Evolutionary conservation across 2,113 vertebrate genomes (phyloP), one percentile per base, ranked within the genome.

Genomic region (Actenoides hombroni): DNA sequence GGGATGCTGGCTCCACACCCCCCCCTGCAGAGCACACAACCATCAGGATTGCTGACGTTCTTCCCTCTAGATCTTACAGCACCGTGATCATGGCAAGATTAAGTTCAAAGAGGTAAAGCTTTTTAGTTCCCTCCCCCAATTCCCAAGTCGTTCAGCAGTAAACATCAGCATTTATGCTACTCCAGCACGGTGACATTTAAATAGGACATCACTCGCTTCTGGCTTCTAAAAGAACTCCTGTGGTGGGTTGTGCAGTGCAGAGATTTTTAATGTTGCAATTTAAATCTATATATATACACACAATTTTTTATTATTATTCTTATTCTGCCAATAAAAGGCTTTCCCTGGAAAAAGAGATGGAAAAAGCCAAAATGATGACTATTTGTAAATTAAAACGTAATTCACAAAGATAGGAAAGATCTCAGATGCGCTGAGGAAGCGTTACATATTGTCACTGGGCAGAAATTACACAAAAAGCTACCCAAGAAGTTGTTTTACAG

Each of bases 1-100:
- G 44, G 64, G 68, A 35, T 19, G 37, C 37, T 37, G 78, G 54
- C 29, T 83, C 24, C 60, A 65, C 39, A 24, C 40, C 15, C 3
- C 1, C 21, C 49, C 48, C 56, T n/a, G 37, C 37, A 23, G 33
- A 26, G 59, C 61, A 59, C 46, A 42, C 1, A 0, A 6, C 17
- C 48, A 44, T 35, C 48, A 73, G 39, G 3, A 68, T 3, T 73
- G 16, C 15, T 67, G 71, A 10, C 11, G 20, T 28, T 64, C 14
- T 23, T 8, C 20, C 25, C 83, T 57, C 56, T 13, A 33, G 23
- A 21, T 82, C 46, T 71, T 8, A 61, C 20, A 74, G 48, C 40
- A 56, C 35, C 1, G 1, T 20, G n/a, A 54, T 16, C 2, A 0
- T 7, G 15, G 35, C 17, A n/a, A 51, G 19, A 65, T 63, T 11